Conservation (phyloP, 1,140 invertebrate genomes). For the Drosophila tristis region DNA sequence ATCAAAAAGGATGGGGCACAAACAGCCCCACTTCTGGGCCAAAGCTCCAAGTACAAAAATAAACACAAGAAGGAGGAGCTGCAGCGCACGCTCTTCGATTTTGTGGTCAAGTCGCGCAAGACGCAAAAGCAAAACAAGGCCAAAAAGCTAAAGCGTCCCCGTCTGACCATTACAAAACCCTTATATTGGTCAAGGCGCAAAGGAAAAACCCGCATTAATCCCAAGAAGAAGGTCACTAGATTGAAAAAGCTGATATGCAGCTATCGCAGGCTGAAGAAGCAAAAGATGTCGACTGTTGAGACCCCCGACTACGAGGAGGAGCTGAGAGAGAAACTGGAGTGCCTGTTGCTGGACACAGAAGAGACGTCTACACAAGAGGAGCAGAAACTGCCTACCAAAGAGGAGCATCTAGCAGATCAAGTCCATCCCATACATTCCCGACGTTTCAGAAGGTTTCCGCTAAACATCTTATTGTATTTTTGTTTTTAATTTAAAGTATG, state of each 20-base stretch:
- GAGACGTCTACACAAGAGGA: background rate
- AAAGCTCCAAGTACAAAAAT: slow-evolving; percentile 67
- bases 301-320: background rate
- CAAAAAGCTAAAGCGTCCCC: slow-evolving; percentile 11
- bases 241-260: slow-evolving; percentile 58
- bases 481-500: background rate
- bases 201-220: slow-evolving; percentile 55
- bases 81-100: slow-evolving; percentile 55
- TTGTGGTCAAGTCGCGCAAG: slow-evolving; percentile 39
- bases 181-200: slow-evolving; percentile 46
- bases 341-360: too few relatives aligned
- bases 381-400: background rate
- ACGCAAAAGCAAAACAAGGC: slow-evolving; percentile 28
- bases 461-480: background rate
- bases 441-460: slow-evolving; percentile 65
- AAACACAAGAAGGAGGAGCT: slow-evolving; percentile 43
- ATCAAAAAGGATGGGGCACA: slow-evolving; percentile 11
- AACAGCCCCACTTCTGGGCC: background rate
- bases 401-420: background rate
- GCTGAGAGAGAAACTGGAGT: background rate
- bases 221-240: slow-evolving; percentile 41
- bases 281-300: too few relatives aligned
- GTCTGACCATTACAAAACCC: slow-evolving; percentile 26
- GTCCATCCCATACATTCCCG: slow-evolving; percentile 62
- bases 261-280: slow-evolving; percentile 41